phyloP scores from a whole-genome alignment of 2,888 invertebrate species.

The Xylota sylvarum region DNA sequence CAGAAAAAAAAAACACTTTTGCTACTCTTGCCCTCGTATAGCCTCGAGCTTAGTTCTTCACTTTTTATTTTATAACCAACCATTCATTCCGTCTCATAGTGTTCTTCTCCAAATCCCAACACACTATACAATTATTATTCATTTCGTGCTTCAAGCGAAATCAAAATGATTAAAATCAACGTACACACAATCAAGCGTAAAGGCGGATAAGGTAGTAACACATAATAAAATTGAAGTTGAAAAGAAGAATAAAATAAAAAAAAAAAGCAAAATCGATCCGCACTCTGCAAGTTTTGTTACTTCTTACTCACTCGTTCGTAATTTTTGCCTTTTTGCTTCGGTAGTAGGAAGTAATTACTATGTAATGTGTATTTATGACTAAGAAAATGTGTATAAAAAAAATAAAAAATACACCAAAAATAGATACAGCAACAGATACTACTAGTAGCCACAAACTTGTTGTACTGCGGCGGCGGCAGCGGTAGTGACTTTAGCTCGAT shows the following conservation, averaged over 20 bases:
- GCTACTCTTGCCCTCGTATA: slow-evolving; percentile 25
- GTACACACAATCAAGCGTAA: slow-evolving; percentile 60
- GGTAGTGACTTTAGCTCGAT: slow-evolving; percentile 28
- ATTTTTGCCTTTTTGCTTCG: slow-evolving; percentile 44
- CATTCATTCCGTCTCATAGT: slow-evolving; percentile 13
- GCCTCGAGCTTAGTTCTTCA: slow-evolving; percentile 31
- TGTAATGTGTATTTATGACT: slow-evolving; percentile 76
- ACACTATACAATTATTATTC: slow-evolving; percentile 68
- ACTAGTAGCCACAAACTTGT: slow-evolving; percentile 31
- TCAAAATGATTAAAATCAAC: slow-evolving; percentile 72
- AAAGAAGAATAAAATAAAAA: slow-evolving; percentile 20
- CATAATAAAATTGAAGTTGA: slow-evolving; percentile 70
- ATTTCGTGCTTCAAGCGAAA: slow-evolving; percentile 69
- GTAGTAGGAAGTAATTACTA: slow-evolving; percentile 76
- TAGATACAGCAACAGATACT: slow-evolving; percentile 35
- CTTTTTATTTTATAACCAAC: slow-evolving; percentile 3
- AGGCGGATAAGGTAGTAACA: slow-evolving; percentile 68
- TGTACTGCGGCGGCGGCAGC: slow-evolving; percentile 16
- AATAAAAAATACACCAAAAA: slow-evolving; percentile 21
- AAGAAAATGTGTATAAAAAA: slow-evolving; percentile 50
- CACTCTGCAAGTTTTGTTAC: slow-evolving; percentile 49
- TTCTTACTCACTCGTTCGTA: slow-evolving; percentile 49
- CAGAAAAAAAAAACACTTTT: background rate
- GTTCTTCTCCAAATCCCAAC: slow-evolving; percentile 38
- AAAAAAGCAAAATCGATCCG: slow-evolving; percentile 24